Conservation (phyloP, 2,888 invertebrate species). For the Drosophila subsilvestris region DNA sequence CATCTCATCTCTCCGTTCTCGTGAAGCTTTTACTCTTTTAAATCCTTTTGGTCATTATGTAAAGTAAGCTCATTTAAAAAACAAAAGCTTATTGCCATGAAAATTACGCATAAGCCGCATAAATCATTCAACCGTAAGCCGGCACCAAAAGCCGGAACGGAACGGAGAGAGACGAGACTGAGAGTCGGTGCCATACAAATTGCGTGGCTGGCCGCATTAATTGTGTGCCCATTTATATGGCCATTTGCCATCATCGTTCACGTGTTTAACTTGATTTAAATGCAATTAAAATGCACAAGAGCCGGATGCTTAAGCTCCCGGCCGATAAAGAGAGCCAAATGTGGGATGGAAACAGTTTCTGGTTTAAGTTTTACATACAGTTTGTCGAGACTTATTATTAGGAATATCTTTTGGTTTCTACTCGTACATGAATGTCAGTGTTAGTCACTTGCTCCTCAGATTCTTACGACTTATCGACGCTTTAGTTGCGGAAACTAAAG, state of each 20-base stretch:
- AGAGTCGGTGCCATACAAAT: constrained; percentile 50
- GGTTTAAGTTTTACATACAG: constrained; percentile 10
- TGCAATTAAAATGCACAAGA: constrained; percentile 43
- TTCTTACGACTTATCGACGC: constrained; percentile 55
- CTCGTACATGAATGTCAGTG: constrained; percentile 19
- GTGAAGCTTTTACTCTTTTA: neutral
- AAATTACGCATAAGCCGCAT: constrained; percentile 56
- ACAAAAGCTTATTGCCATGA: constrained; percentile 31
- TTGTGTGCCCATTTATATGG: constrained; percentile 48
- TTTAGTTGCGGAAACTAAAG: constrained; percentile 62
- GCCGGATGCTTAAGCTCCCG: constrained; percentile 7
- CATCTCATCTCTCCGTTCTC: constrained; percentile 1
- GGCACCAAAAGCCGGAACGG: constrained; percentile 10
- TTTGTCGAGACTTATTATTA: constrained; percentile 42
- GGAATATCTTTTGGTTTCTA: constrained; percentile 71
- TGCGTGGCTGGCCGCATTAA: constrained; percentile 56
- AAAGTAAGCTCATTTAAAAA: constrained; percentile 52
- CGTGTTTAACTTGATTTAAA: constrained; percentile 37
- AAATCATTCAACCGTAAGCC: constrained; percentile 65
- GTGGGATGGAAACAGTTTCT: neutral
- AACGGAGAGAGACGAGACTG: constrained; percentile 2
- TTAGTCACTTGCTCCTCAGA: constrained; percentile 38
- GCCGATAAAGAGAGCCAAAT: too few relatives aligned
- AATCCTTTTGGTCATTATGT: constrained; percentile 41
- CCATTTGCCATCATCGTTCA: constrained; percentile 35